These are phyloP conservation scores for Strix aluco DNA, from an alignment of 2,113 vertebrate genomes.

Conservation along the genomic window DNA sequence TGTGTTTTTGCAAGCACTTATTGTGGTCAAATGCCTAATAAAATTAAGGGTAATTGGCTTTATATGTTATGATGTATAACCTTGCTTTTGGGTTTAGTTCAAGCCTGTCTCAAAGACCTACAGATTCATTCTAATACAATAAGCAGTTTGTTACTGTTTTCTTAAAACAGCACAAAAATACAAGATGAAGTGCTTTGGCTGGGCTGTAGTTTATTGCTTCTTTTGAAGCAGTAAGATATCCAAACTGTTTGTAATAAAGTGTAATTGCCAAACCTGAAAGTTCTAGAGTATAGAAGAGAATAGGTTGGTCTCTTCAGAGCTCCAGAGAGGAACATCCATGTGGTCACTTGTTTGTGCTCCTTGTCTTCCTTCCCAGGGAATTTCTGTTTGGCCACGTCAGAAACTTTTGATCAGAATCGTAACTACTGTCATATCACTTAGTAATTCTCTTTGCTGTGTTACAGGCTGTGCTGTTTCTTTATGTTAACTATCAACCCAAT, in stretches of 20 bases:
- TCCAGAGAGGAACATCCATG: neutral
- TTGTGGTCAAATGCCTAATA: conserved; percentile 43
- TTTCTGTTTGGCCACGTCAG: neutral
- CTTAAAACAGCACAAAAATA: neutral
- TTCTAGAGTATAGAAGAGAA: neutral
- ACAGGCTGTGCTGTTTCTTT: neutral
- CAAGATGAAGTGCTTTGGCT: neutral
- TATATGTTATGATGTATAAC: conserved; percentile 1
- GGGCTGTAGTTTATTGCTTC: neutral
- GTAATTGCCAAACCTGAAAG: neutral
- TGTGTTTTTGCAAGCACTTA: conserved; percentile 17
- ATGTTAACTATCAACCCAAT: neutral
- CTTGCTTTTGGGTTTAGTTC: neutral
- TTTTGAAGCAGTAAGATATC: neutral
- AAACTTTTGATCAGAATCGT: neutral
- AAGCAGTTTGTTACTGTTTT: neutral
- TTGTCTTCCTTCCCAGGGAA: neutral
- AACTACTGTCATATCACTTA: neutral
- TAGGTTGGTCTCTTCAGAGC: neutral
- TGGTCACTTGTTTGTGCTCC: neutral
- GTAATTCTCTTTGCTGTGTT: neutral
- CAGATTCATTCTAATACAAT: neutral
- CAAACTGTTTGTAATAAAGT: neutral
- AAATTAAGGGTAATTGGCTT: conserved; percentile 36
- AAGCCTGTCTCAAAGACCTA: neutral